Conservation (phyloP, 30 jellyfish, hydroid and myxozoan genomes). For the Aurelia aurita region DNA sequence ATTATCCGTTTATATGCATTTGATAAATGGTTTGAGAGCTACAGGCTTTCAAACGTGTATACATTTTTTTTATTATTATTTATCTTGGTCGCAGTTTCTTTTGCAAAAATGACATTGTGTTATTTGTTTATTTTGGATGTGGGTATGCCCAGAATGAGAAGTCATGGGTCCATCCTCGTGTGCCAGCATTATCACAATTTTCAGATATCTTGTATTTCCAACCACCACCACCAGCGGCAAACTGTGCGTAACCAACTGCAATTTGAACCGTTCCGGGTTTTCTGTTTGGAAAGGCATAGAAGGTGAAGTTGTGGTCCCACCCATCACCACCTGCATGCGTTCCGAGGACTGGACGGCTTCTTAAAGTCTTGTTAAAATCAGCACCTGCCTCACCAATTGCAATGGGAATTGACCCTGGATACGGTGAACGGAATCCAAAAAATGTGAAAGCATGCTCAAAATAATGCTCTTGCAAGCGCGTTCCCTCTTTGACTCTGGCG, state of each 20-base stretch:
- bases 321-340: slow-evolving; percentile 60
- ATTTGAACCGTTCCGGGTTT: slow-evolving; percentile 54
- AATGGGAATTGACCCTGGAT: slow-evolving; percentile 49
- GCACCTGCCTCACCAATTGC: slow-evolving; percentile 61
- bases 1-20: too few relatives aligned
- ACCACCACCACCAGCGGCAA: slow-evolving; percentile 47
- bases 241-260: slow-evolving; percentile 34
- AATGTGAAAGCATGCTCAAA: slow-evolving; percentile 42
- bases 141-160: slow-evolving; percentile 55
- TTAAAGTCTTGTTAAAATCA: slow-evolving; percentile 7
- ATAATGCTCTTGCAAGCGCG: slow-evolving; percentile 17
- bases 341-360: slow-evolving; percentile 37
- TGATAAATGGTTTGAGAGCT: too few relatives aligned
- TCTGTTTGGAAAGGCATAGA: slow-evolving; percentile 21
- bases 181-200: slow-evolving; percentile 39
- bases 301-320: slow-evolving; percentile 43
- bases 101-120: too few relatives aligned
- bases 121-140: slow-evolving; percentile 3
- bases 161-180: slow-evolving; percentile 59
- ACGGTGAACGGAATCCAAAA: slow-evolving; percentile 45
- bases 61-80: too few relatives aligned
- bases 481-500: slow-evolving; percentile 22
- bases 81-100: too few relatives aligned
- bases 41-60: too few relatives aligned
- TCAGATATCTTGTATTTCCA: slow-evolving; percentile 44